A percentile compares a stretch with the other conserved stretches of the same genome.
Conservation (phyloP, 1,140 invertebrate species). For the Pseudomyrmex pallidus region DNA sequence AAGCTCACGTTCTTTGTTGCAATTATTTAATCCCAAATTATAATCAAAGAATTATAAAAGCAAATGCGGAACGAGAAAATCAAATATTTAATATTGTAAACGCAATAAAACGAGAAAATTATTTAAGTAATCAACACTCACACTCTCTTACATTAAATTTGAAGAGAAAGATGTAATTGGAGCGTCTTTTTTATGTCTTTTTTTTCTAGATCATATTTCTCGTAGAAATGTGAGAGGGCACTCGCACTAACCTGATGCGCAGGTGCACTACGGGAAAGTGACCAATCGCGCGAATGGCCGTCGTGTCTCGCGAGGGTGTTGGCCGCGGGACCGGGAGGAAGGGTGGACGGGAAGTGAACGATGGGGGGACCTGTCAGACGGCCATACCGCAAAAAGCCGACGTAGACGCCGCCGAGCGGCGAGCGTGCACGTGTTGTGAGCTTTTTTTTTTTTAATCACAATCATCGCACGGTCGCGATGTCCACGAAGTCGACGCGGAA, state of each 20-base stretch:
- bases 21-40: no score
- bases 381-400: slow-evolving; percentile 76
- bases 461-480: slow-evolving; percentile 67
- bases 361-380: slow-evolving; percentile 61
- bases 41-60: no score
- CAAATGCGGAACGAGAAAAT: no score
- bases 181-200: neutral
- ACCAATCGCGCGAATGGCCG: slow-evolving; percentile 62
- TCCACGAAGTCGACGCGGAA: slow-evolving; percentile 71
- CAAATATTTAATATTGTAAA: no score
- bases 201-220: neutral
- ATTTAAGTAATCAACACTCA: no score
- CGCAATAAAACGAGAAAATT: no score
- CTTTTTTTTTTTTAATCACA: slow-evolving; percentile 48
- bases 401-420: slow-evolving; percentile 75
- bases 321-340: neutral
- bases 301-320: neutral
- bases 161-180: neutral
- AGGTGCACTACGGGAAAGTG: slow-evolving; percentile 64
- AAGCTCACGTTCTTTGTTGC: no score
- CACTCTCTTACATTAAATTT: neutral
- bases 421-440: slow-evolving; percentile 75
- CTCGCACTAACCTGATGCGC: slow-evolving; percentile 29
- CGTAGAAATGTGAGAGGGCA: neutral
- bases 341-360: slow-evolving; percentile 24